Percentiles rank a stretch among this genome's conserved stretches.
Evolutionary conservation across 2,797 vertebrate species (phyloP).

Genomic region (Lacerta bilineata): DNA sequence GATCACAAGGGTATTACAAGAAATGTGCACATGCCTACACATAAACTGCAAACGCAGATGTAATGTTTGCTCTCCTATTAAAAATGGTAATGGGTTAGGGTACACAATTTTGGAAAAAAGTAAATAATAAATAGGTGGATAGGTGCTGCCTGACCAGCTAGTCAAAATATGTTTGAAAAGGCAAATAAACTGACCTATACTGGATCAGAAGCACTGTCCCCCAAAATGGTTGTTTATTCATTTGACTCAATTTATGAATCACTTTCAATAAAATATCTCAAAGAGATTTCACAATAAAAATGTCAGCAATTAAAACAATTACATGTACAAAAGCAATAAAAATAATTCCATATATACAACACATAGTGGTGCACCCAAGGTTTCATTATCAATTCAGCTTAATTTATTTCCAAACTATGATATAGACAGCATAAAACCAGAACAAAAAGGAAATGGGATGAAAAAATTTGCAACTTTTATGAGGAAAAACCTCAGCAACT

Average conservation of each 20-base stretch:
- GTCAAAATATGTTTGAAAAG: background rate
- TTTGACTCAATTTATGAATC: too few species aligned
- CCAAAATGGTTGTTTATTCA: background rate
- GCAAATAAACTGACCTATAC: background rate
- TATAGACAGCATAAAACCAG: background rate
- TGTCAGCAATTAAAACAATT: background rate
- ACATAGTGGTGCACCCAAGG: background rate
- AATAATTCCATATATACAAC: too few species aligned
- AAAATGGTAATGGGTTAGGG: background rate
- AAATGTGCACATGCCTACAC: background rate
- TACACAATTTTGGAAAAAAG: background rate
- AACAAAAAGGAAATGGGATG: background rate
- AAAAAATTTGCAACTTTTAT: slow-evolving; percentile 24
- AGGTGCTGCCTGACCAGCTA: background rate
- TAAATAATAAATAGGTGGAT: background rate
- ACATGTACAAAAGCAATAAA: too few species aligned
- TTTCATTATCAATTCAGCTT: background rate
- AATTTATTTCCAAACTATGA: background rate
- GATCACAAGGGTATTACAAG: background rate
- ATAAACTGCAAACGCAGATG: background rate
- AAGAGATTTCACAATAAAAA: too few species aligned
- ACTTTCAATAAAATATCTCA: too few species aligned
- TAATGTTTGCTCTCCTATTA: background rate
- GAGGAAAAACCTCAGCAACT: slow-evolving; percentile 13
- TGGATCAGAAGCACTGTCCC: background rate